Percentiles rank a stretch among this genome's conserved stretches.
Conservation (phyloP, 2,797 vertebrate species). For the Myotis pilosus region DNA sequence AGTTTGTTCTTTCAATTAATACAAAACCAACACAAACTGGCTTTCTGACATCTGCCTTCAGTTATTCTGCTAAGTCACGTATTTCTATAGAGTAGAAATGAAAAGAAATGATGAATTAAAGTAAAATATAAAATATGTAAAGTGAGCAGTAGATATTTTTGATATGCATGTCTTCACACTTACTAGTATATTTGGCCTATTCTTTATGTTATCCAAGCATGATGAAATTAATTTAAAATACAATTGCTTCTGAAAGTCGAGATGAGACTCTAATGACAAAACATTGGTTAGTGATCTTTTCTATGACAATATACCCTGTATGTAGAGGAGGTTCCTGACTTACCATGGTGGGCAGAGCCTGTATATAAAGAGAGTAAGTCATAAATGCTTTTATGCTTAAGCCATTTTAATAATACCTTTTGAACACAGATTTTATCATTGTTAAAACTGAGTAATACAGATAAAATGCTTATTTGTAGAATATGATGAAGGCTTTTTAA, state of each 20-base stretch:
- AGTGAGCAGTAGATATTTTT: neutral
- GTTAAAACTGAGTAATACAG: neutral
- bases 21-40: neutral
- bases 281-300: neutral
- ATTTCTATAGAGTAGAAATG: neutral
- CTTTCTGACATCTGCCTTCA: neutral
- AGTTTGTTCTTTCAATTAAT: neutral
- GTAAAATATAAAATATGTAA: neutral
- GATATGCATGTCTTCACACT: neutral
- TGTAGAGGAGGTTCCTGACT: neutral
- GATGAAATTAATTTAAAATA: neutral
- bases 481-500: conserved; percentile 26
- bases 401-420: neutral
- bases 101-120: neutral
- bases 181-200: neutral
- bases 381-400: neutral
- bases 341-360: neutral
- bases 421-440: neutral
- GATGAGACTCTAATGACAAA: neutral
- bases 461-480: neutral
- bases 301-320: neutral
- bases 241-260: neutral
- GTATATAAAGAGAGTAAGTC: conserved; percentile 21
- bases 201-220: neutral
- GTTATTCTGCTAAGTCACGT: neutral